phyloP scores from a whole-genome alignment of 2,113 vertebrate species.

The Ochotona princeps region DNA sequence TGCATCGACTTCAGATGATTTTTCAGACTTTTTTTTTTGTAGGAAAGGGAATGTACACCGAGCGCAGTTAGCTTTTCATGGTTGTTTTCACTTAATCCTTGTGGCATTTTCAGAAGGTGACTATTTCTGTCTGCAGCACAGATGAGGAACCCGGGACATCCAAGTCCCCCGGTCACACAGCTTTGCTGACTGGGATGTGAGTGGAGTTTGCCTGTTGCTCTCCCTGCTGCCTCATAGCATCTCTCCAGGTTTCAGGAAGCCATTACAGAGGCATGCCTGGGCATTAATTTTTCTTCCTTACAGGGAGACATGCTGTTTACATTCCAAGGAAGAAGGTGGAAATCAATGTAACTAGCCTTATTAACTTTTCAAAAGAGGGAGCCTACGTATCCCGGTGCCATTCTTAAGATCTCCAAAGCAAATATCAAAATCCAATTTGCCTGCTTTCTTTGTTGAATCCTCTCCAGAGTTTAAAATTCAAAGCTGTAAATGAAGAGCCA shows the following conservation, averaged over 20 bases:
- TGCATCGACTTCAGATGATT: background rate
- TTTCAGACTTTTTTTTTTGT: background rate
- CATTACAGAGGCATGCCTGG: constrained; percentile 10
- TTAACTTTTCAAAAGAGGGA: constrained; percentile 52
- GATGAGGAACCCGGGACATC: background rate
- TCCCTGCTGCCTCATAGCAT: background rate
- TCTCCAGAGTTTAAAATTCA: constrained; percentile 83
- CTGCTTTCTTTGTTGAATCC: constrained; percentile 53
- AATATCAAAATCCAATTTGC: constrained; percentile 65
- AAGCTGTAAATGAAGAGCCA: constrained; percentile 77
- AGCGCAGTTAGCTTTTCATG: background rate
- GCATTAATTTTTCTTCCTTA: constrained; percentile 41
- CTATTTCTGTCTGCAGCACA: background rate
- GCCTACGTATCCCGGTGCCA: background rate
- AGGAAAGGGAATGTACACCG: background rate
- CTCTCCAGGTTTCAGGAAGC: background rate
- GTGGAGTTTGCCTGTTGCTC: background rate
- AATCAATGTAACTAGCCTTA: constrained; percentile 71
- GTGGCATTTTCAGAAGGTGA: background rate
- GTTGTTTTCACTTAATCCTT: background rate
- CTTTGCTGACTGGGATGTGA: background rate
- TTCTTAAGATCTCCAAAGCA: constrained; percentile 52
- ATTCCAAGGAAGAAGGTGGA: constrained; percentile 62
- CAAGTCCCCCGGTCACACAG: fast-evolving
- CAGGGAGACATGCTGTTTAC: constrained; percentile 40